These are phyloP conservation scores for Stenchaetothrips biformis DNA, from an alignment of 2,888 invertebrate species.

Conservation along the genomic window DNA sequence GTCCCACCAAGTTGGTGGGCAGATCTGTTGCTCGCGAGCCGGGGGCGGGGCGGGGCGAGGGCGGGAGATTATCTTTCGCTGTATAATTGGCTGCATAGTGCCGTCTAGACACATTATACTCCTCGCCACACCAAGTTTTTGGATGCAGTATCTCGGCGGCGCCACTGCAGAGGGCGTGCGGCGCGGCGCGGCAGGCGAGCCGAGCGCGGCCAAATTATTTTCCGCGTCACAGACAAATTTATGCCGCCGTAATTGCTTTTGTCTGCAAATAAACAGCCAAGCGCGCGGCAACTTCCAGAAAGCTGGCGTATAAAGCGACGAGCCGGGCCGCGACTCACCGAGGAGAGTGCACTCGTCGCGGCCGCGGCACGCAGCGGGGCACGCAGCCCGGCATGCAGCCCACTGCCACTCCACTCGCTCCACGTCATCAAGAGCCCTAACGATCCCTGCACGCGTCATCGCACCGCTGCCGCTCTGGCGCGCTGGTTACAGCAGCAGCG, in stretches of 20 bases:
- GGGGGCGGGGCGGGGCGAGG: neutral
- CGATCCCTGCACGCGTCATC: too few relatives aligned
- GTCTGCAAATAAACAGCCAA: slow-evolving; percentile 23
- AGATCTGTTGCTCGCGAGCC: slow-evolving; percentile 3
- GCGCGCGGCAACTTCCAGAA: neutral
- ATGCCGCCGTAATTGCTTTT: slow-evolving; percentile 15
- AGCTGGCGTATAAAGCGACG: neutral
- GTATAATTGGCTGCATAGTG: slow-evolving; percentile 8
- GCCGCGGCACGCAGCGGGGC: too few relatives aligned
- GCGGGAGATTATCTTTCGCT: neutral
- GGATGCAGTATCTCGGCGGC: neutral
- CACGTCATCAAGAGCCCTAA: too few relatives aligned
- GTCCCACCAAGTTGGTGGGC: neutral
- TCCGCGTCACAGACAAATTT: slow-evolving; percentile 6
- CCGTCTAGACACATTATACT: slow-evolving; percentile 22
- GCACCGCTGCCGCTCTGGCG: too few relatives aligned
- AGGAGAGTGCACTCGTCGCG: too few relatives aligned
- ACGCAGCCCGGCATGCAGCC: too few relatives aligned
- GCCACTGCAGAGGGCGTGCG: neutral
- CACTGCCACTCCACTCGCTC: too few relatives aligned
- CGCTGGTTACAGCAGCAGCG: too few relatives aligned
- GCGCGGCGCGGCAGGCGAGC: neutral
- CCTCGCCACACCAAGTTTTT: neutral
- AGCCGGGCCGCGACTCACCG: too few relatives aligned
- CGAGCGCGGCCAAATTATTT: neutral